Conservation (phyloP, 2,888 invertebrate species). For the Troilus luridus region DNA sequence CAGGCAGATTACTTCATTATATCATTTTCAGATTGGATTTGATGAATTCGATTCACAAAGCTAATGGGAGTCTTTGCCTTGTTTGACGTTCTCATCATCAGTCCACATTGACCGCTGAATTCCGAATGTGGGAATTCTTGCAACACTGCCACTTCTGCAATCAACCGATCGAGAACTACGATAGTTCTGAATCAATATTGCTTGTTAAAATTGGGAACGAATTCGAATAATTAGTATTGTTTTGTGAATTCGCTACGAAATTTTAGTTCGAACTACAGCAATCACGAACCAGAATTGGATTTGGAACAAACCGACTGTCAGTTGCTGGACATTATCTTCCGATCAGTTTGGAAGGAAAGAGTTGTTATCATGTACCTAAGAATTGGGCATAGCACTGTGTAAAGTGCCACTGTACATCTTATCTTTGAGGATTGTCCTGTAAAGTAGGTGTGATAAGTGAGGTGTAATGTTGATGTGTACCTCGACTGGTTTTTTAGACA, state of each 20-base stretch:
- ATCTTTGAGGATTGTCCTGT: too few species aligned
- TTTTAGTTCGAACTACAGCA: too few species aligned
- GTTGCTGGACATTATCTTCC: too few species aligned
- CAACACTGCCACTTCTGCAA: neutral
- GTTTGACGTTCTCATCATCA: neutral
- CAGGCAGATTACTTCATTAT: slow-evolving; percentile 11
- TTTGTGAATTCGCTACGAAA: neutral
- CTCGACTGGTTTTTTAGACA: too few species aligned
- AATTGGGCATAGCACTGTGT: too few species aligned
- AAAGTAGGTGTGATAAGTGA: too few species aligned
- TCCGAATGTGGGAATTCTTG: neutral
- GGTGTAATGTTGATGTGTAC: too few species aligned
- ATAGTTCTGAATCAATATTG: neutral
- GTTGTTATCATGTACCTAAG: too few species aligned
- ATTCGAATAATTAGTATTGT: neutral
- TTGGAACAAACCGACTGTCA: too few species aligned
- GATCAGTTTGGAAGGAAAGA: too few species aligned
- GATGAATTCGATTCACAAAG: slow-evolving; percentile 26
- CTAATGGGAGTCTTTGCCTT: neutral
- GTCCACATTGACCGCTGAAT: neutral
- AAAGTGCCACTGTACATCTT: too few species aligned
- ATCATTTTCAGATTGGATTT: slow-evolving; percentile 21
- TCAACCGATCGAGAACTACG: neutral
- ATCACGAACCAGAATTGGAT: too few species aligned
- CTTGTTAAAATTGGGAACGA: neutral